Base-by-base conservation (phyloP, 2,113 vertebrate genomes). In the Ondatra zibethicus region DNA sequence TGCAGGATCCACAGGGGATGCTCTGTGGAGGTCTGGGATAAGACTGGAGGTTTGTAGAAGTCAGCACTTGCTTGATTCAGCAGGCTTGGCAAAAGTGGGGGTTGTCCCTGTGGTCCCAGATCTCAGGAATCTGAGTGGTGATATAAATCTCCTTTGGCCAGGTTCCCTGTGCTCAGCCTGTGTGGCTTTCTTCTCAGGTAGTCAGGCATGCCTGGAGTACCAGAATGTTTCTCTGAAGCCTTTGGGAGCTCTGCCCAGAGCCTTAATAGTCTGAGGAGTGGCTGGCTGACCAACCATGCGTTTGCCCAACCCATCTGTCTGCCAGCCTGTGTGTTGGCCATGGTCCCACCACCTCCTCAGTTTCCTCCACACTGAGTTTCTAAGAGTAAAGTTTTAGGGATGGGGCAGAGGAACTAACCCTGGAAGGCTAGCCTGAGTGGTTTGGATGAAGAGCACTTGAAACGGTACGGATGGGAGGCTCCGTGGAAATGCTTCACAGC, bases 401-500 rank as follows among this genome's bases (percentile, higher is more conserved):
- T 13, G 8, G 36, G 31, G 50, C 14, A 19, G 47, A 52, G 31
- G 50, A 81, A 3, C 3, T 1, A 7, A 36, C 10, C 66, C 84
- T 33, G 70, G 50, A 65, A 39, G 84, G 55, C 33, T 9, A 45
- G n/a, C 77, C 39, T 36, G 76, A 31, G 61, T 68, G 25, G 16
- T 73, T 75, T n/a, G 19, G 92, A 84, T 45, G 3, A 21, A 63
- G 58, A 31, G 45, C 21, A 25, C 39, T 88, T 5, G 12, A 12
- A n/a, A 78, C 8, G 23, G 52, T 27, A 16, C 3, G 13, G 11
- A 14, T 7, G 2, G 78, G 42, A 58, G 1, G 61, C 36, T 31
- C 1, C 13, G 5, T 29, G 61, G 80, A 21, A 39, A 45, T 8
- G 33, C 42, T 5, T 27, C 0, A 0, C 68, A 6, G 1, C 9